A percentile compares a stretch with the other conserved stretches of the same genome.
phyloP scores from a whole-genome alignment of 2,888 invertebrate species.

The Mythimna ferrago region DNA sequence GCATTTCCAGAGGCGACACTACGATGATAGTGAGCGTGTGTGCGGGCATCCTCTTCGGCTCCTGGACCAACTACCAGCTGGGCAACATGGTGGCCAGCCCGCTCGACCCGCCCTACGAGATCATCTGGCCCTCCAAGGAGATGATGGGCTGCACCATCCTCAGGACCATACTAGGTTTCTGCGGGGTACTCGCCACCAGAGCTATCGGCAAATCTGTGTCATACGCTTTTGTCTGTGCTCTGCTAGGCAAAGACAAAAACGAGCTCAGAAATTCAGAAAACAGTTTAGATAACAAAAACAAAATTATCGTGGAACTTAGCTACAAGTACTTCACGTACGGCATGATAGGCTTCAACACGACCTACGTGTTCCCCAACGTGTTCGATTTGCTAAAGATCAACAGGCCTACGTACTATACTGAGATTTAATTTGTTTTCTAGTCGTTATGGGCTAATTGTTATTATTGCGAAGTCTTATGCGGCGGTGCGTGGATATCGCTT shows the following conservation, averaged over 20 bases:
- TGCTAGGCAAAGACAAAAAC: constrained; percentile 92
- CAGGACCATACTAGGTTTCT: constrained; percentile 94
- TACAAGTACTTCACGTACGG: constrained; percentile 96
- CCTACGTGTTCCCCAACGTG: constrained; percentile 94
- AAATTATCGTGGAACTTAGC: constrained; percentile 94
- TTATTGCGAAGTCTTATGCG: constrained; percentile 16
- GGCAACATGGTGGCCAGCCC: constrained; percentile 92
- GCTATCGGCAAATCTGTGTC: constrained; percentile 93
- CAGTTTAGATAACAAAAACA: constrained; percentile 92
- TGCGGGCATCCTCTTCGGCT: constrained; percentile 94
- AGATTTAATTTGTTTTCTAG: constrained; percentile 90
- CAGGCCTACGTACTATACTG: constrained; percentile 96
- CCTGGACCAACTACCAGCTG: constrained; percentile 96
- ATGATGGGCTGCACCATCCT: constrained; percentile 93
- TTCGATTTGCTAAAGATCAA: constrained; percentile 95
- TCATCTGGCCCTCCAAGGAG: constrained; percentile 94
- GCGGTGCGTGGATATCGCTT: constrained; percentile 8
- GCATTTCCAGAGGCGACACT: constrained; percentile 95
- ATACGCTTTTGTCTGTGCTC: constrained; percentile 93
- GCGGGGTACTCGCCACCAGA: constrained; percentile 93
- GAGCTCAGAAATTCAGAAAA: constrained; percentile 92
- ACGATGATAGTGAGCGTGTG: constrained; percentile 96
- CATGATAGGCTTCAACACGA: constrained; percentile 94
- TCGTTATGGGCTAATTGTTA: constrained; percentile 33
- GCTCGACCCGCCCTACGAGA: constrained; percentile 93